A percentile compares a stretch with the other conserved stretches of the same genome.
These are phyloP conservation scores for Anoplius nigerrimus DNA, from an alignment of 2,888 invertebrate species.

Conservation along the genomic window DNA sequence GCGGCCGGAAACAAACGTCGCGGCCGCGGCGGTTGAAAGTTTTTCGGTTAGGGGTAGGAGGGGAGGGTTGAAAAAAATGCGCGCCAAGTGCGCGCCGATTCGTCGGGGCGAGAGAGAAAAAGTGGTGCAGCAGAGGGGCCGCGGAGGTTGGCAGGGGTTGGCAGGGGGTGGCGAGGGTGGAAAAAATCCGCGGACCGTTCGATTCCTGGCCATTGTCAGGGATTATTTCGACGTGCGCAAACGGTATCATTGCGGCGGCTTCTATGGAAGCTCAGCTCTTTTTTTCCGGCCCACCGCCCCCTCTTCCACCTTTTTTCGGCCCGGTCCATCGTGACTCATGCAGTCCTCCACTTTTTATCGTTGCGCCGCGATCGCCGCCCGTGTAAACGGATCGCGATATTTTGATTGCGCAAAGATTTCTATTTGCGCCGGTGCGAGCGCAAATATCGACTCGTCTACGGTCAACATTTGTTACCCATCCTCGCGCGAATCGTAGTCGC, in stretches of 20 bases:
- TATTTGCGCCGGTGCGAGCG: conserved; percentile 11
- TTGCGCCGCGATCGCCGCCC: background rate
- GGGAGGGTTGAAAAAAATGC: conserved; percentile 29
- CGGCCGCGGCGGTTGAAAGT: background rate
- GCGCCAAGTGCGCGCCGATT: conserved; percentile 2
- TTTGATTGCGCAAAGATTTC: conserved; percentile 35
- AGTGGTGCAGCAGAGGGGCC: too few relatives aligned
- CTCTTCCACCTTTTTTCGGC: too few relatives aligned
- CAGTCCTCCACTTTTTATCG: too few relatives aligned
- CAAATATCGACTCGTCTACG: too few relatives aligned
- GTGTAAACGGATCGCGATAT: conserved; percentile 38
- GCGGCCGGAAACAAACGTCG: too few relatives aligned
- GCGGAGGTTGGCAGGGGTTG: too few relatives aligned
- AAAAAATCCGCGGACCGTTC: conserved; percentile 1
- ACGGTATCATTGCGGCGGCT: conserved; percentile 8
- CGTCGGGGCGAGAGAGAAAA: too few relatives aligned
- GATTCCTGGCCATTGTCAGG: conserved; percentile 21
- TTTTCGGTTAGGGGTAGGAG: too few relatives aligned
- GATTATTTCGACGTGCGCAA: conserved; percentile 26
- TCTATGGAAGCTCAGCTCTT: conserved; percentile 12
- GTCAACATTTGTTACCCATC: too few relatives aligned
- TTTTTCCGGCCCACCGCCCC: background rate
- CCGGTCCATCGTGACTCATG: too few relatives aligned
- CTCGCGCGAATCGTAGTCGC: too few relatives aligned
- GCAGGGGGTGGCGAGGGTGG: too few relatives aligned